A percentile compares a stretch with the other conserved stretches of the same genome.
phyloP scores from a whole-genome alignment of 1,140 invertebrate species.

The Solenopsis invicta region DNA sequence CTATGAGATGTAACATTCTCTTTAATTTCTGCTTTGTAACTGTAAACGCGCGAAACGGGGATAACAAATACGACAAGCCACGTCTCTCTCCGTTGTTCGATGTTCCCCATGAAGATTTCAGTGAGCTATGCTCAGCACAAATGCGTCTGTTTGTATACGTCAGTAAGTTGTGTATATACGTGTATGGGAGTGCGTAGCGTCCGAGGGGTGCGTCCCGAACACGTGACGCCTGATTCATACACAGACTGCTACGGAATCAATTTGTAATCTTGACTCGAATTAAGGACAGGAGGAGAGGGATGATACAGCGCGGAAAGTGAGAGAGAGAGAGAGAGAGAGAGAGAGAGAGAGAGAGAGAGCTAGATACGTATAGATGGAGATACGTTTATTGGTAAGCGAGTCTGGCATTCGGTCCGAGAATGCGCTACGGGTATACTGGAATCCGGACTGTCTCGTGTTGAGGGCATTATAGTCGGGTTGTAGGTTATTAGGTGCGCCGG shows the following conservation, averaged over 20 bases:
- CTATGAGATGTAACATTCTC: neutral
- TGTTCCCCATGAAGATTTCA: constrained; percentile 44
- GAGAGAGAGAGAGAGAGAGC: neutral
- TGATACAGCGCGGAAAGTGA: constrained; percentile 29
- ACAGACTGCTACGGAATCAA: constrained; percentile 87
- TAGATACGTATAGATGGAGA: constrained; percentile 11
- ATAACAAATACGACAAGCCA: constrained; percentile 56
- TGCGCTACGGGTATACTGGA: constrained; percentile 74
- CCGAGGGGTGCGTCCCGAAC: constrained; percentile 86
- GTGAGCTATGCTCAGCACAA: neutral
- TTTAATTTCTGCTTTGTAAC: constrained; percentile 23
- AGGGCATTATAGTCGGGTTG: constrained; percentile 77
- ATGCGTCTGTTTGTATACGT: neutral
- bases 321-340: neutral
- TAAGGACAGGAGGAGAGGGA: constrained; percentile 78
- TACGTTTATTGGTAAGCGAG: constrained; percentile 82
- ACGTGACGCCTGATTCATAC: constrained; percentile 87
- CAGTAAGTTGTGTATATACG: constrained; percentile 52
- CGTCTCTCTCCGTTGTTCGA: neutral
- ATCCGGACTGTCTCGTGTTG: constrained; percentile 71
- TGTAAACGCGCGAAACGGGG: constrained; percentile 51
- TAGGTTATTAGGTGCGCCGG: constrained; percentile 77
- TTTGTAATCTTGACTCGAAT: constrained; percentile 87
- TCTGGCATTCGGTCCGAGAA: constrained; percentile 76
- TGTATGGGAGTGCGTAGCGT: constrained; percentile 63